Conservation (phyloP, 2,888 invertebrate species). For the Abscondita cerata region DNA sequence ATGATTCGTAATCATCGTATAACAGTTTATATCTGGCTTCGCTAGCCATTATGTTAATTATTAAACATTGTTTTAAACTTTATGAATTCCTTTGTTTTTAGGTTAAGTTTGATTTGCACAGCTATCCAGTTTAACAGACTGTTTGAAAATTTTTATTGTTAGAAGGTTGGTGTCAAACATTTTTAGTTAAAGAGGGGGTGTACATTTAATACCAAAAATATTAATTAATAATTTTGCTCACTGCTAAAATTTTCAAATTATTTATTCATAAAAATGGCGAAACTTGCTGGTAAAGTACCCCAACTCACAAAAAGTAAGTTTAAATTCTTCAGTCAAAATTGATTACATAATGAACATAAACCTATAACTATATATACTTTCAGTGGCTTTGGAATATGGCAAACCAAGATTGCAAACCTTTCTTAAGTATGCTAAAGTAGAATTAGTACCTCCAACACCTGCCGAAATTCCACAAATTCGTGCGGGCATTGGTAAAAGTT, state of each 20-base stretch:
- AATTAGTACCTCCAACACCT: conserved; percentile 88
- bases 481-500: conserved; percentile 73
- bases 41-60: conserved; percentile 44
- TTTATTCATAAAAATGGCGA: conserved; percentile 53
- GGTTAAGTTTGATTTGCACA: conserved; percentile 3
- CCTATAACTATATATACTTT: conserved; percentile 35
- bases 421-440: conserved; percentile 91
- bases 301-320: conserved; percentile 58
- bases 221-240: too few relatives aligned
- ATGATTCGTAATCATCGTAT: conserved; percentile 53
- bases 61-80: conserved; percentile 14
- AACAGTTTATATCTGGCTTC: conserved; percentile 53
- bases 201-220: background rate
- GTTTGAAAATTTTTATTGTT: too few relatives aligned
- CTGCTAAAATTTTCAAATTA: conserved; percentile 5
- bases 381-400: conserved; percentile 68
- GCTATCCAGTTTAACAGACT: background rate
- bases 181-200: background rate
- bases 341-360: conserved; percentile 40
- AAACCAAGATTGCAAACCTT: conserved; percentile 77
- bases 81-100: background rate
- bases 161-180: too few relatives aligned
- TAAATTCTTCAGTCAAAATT: conserved; percentile 34
- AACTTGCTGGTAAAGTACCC: conserved; percentile 58
- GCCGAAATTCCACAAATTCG: conserved; percentile 87